Evolutionary conservation across 2,888 invertebrate species (phyloP).

Genomic region (Anthoptus insignis): DNA sequence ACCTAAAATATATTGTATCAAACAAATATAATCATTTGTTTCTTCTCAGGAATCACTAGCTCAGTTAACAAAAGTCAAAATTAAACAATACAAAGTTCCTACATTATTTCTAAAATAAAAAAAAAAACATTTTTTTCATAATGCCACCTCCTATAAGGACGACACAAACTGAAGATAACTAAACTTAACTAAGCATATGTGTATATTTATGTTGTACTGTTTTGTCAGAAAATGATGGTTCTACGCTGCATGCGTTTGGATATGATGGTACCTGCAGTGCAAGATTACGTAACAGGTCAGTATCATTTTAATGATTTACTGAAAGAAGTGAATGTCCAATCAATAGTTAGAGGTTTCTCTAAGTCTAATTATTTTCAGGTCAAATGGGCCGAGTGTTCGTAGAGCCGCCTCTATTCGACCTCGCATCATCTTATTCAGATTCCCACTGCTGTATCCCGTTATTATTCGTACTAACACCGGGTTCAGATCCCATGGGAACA

Average conservation of each 20-base stretch:
- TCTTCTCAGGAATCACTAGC: no score
- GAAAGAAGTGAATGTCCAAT: neutral
- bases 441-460: slow-evolving; percentile 96
- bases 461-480: slow-evolving; percentile 97
- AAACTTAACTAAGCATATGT: no score
- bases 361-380: slow-evolving; percentile 64
- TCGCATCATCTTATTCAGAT: slow-evolving; percentile 93
- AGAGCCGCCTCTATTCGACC: slow-evolving; percentile 96
- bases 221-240: slow-evolving; percentile 90
- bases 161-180: no score
- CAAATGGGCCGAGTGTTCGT: slow-evolving; percentile 93
- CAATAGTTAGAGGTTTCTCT: no score
- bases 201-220: no score
- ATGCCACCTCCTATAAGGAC: no score
- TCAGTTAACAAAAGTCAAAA: no score
- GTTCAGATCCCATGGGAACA: slow-evolving; percentile 97
- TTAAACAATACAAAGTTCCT: no score
- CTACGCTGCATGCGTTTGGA: slow-evolving; percentile 95
- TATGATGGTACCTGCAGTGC: slow-evolving; percentile 94
- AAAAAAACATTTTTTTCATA: no score
- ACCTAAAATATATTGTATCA: no score
- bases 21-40: no score
- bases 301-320: neutral
- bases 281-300: slow-evolving; percentile 89
- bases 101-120: no score